A percentile compares a stretch with the other conserved stretches of the same genome.
Conservation (phyloP, 35 echinoderm and acorn worm species). For the Ophiothrix spiculata region DNA sequence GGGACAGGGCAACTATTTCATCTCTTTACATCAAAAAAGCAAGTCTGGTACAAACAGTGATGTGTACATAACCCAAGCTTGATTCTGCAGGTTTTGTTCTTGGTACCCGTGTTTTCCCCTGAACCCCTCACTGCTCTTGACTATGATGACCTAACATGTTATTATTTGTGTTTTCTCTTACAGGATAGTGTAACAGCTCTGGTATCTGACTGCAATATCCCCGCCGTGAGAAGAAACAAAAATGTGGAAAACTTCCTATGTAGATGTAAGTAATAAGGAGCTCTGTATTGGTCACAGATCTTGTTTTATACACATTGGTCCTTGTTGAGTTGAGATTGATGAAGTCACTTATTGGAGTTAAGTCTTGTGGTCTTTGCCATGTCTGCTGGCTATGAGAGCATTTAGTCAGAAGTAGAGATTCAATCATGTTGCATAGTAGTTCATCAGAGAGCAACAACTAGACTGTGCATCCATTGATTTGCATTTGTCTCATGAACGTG, state of each 20-base stretch:
- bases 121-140: not conserved
- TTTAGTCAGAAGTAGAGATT: not conserved
- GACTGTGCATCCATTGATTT: too few species aligned
- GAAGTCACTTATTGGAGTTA: not conserved
- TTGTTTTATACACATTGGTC: not conserved
- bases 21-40: not conserved
- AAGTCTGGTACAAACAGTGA: not conserved
- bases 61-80: not conserved
- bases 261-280: slow-evolving; percentile 78
- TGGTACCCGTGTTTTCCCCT: not conserved
- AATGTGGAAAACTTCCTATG: slow-evolving; percentile 93
- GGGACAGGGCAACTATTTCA: too few species aligned
- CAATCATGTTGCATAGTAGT: not conserved
- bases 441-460: not conserved
- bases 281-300: not conserved
- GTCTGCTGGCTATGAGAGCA: not conserved
- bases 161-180: slow-evolving; percentile 10
- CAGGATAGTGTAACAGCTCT: slow-evolving; percentile 85
- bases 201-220: slow-evolving; percentile 80
- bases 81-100: not conserved
- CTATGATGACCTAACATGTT: not conserved
- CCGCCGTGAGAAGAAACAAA: slow-evolving; percentile 82
- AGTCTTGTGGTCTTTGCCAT: not conserved
- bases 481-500: too few species aligned
- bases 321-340: not conserved